Conservation (phyloP, 2,888 invertebrate species). For the Cryptophagus acutangulus region DNA sequence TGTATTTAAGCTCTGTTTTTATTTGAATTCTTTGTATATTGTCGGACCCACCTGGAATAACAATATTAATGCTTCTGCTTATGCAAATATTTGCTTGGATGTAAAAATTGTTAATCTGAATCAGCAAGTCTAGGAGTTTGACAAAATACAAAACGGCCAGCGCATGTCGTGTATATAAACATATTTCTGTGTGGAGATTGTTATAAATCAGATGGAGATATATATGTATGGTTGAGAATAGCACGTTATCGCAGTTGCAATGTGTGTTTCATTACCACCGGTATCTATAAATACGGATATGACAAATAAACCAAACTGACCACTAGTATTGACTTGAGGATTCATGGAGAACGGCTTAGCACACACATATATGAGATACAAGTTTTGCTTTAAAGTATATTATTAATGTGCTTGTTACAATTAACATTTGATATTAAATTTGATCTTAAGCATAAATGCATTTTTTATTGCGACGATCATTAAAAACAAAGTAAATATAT, state of each 20-base stretch:
- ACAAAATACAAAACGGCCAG: conserved; percentile 22
- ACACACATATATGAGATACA: conserved; percentile 29
- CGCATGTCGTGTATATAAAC: conserved; percentile 23
- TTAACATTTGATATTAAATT: conserved; percentile 23
- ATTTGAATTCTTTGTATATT: too few species aligned
- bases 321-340: conserved; percentile 29
- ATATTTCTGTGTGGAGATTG: conserved; percentile 23
- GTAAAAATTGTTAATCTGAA: conserved; percentile 8
- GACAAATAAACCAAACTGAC: conserved; percentile 25
- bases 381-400: conserved; percentile 34
- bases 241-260: conserved; percentile 17
- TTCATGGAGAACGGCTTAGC: conserved; percentile 30
- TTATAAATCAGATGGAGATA: conserved; percentile 28
- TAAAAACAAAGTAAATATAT: not conserved
- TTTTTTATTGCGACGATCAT: conserved; percentile 1
- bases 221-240: conserved; percentile 26
- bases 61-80: too few species aligned
- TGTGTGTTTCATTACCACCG: conserved; percentile 26
- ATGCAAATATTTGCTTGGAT: too few species aligned
- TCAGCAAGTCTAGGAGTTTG: conserved; percentile 5
- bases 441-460: conserved; percentile 1
- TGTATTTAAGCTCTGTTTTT: too few species aligned
- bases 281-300: conserved; percentile 26
- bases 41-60: too few species aligned
- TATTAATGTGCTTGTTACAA: conserved; percentile 35